A percentile compares a stretch with the other conserved stretches of the same genome.
Conservation (phyloP, 2,113 vertebrate species). For the Pterocles burchelli region DNA sequence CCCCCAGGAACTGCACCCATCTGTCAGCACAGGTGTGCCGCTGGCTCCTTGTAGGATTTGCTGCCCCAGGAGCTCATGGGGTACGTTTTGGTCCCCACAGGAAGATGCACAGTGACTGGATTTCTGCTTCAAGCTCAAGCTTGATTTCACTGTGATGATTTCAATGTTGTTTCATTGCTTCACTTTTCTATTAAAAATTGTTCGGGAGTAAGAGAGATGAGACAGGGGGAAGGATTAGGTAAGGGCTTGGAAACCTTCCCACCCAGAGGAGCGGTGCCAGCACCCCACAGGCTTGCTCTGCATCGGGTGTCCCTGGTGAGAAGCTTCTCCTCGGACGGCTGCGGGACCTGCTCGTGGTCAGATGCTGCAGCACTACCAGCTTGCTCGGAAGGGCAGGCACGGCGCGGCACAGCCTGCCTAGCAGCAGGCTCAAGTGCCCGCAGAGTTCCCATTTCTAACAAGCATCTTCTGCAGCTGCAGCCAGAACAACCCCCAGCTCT, state of each 20-base stretch:
- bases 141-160: neutral
- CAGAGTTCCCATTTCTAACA: neutral
- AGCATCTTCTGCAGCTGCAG: neutral
- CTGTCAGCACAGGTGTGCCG: accelerated
- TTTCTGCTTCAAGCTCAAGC: neutral
- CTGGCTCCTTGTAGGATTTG: neutral
- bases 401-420: accelerated
- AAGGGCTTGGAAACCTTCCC: conserved; percentile 5
- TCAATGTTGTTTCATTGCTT: neutral
- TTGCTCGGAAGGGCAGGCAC: neutral
- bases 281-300: neutral
- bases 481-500: neutral
- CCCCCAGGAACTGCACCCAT: neutral
- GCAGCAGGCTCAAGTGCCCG: neutral
- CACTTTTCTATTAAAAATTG: neutral
- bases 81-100: accelerated
- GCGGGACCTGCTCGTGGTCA: neutral
- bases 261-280: neutral
- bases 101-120: neutral
- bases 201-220: neutral
- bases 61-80: neutral
- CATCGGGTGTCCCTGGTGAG: neutral
- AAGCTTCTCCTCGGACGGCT: neutral
- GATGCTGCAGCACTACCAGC: neutral
- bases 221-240: neutral